Evolutionary conservation across 1,140 invertebrate genomes (phyloP).

Genomic region (Ostrea denselamellosa): DNA sequence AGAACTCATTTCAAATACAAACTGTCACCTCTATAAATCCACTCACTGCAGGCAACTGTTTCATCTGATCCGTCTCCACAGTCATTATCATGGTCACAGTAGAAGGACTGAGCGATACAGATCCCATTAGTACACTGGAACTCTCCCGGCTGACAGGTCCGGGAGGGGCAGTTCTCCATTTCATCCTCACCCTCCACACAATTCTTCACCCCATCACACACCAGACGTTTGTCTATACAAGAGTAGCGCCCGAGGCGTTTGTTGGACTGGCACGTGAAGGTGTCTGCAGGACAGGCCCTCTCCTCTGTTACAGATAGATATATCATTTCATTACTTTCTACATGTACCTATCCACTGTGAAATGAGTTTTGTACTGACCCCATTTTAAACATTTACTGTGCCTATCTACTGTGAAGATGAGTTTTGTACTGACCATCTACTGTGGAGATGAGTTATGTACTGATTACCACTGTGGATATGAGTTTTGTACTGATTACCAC

Average conservation of each 20-base stretch:
- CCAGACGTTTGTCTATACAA: conserved; percentile 72
- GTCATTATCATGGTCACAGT: conserved; percentile 74
- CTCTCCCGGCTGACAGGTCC: conserved; percentile 65
- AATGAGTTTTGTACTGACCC: no score
- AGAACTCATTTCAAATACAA: neutral
- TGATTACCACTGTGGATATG: no score
- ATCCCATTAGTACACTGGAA: conserved; percentile 71
- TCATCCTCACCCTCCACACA: conserved; percentile 74
- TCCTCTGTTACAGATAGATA: conserved; percentile 53
- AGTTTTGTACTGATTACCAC: conserved; percentile 61
- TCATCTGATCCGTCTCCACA: conserved; percentile 75
- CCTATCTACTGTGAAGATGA: no score
- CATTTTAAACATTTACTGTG: no score
- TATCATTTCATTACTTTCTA: neutral
- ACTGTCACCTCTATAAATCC: neutral
- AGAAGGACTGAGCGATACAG: conserved; percentile 66
- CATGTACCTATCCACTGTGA: no score
- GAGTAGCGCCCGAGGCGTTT: conserved; percentile 82
- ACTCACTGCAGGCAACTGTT: conserved; percentile 69
- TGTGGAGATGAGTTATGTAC: neutral
- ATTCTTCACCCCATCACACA: conserved; percentile 78
- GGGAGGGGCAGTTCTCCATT: conserved; percentile 64
- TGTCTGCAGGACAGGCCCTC: conserved; percentile 66
- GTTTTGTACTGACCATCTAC: neutral
- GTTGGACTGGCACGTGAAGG: conserved; percentile 80